Evolutionary conservation across 2,888 invertebrate species (phyloP).

Genomic region (Aphidoletes aphidimyza): DNA sequence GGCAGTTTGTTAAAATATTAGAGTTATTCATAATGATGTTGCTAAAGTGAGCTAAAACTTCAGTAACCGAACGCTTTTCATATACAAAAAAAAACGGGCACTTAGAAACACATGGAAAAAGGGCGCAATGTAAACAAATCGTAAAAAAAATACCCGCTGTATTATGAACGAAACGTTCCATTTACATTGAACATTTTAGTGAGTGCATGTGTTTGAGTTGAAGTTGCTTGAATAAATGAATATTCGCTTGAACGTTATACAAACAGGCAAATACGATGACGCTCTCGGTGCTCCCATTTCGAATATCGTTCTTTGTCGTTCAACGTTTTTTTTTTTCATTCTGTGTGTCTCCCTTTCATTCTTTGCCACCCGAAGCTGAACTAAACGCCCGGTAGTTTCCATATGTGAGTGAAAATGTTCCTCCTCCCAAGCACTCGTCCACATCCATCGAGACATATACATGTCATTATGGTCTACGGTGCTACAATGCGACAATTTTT

Average conservation of each 20-base stretch:
- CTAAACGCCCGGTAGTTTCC: too few relatives aligned
- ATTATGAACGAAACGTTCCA: too few relatives aligned
- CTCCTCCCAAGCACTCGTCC: too few relatives aligned
- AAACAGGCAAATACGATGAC: not conserved
- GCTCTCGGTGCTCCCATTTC: constrained; percentile 1
- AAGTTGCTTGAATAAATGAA: constrained; percentile 28
- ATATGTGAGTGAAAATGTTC: too few relatives aligned
- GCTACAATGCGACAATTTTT: constrained; percentile 40
- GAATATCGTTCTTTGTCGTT: not conserved
- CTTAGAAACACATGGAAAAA: not conserved
- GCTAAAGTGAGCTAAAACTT: not conserved
- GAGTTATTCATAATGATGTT: constrained; percentile 44
- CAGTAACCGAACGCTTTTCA: not conserved
- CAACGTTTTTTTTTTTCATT: not conserved
- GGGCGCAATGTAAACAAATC: not conserved
- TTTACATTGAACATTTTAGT: not conserved
- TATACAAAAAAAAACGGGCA: not conserved
- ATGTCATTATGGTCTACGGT: constrained; percentile 1
- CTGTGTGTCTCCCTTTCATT: not conserved
- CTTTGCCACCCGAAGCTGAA: not conserved
- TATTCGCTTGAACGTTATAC: constrained; percentile 30
- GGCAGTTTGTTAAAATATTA: constrained; percentile 18
- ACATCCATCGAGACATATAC: constrained; percentile 35
- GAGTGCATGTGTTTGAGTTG: constrained; percentile 12
- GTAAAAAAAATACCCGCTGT: too few relatives aligned